These are phyloP conservation scores for Cheirogaleus medius DNA, from an alignment of 2,113 vertebrate genomes.

Conservation along the genomic window DNA sequence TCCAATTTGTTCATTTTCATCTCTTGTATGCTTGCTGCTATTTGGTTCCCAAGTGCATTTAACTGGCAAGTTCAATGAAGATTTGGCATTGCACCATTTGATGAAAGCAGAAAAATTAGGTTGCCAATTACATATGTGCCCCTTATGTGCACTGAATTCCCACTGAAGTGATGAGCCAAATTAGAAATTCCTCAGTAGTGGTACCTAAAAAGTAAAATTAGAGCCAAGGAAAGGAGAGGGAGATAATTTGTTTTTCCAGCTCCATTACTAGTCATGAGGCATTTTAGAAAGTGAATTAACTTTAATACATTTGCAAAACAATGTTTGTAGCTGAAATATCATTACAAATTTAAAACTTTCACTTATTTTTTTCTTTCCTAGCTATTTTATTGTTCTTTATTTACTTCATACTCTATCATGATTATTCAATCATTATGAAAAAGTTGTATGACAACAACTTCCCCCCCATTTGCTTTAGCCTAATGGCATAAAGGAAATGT, in stretches of 20 bases:
- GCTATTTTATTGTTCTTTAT: not conserved
- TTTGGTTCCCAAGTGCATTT: slow-evolving; percentile 68
- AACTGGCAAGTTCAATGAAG: slow-evolving; percentile 74
- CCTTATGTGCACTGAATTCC: slow-evolving; percentile 73
- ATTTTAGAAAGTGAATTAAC: slow-evolving; percentile 13
- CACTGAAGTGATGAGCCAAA: slow-evolving; percentile 58
- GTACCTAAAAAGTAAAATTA: slow-evolving; percentile 50
- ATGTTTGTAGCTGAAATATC: not conserved
- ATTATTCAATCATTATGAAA: not conserved
- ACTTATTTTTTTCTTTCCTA: not conserved
- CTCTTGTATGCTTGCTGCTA: slow-evolving; percentile 60
- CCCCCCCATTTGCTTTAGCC: not conserved
- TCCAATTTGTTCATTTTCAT: slow-evolving; percentile 77
- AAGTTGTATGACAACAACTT: not conserved
- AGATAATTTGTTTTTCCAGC: not conserved
- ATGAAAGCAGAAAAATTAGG: slow-evolving; percentile 78
- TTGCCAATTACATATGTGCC: slow-evolving; percentile 79
- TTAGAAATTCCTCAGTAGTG: slow-evolving; percentile 59
- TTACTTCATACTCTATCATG: not conserved
- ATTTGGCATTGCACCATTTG: slow-evolving; percentile 71
- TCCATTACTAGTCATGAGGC: not conserved
- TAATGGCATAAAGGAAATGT: not conserved
- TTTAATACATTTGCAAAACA: slow-evolving; percentile 4
- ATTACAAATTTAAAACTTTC: not conserved
- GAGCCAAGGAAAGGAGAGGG: not conserved